Evolutionary conservation across 2,797 vertebrate species (phyloP).

Genomic region (Leuciscus waleckii): DNA sequence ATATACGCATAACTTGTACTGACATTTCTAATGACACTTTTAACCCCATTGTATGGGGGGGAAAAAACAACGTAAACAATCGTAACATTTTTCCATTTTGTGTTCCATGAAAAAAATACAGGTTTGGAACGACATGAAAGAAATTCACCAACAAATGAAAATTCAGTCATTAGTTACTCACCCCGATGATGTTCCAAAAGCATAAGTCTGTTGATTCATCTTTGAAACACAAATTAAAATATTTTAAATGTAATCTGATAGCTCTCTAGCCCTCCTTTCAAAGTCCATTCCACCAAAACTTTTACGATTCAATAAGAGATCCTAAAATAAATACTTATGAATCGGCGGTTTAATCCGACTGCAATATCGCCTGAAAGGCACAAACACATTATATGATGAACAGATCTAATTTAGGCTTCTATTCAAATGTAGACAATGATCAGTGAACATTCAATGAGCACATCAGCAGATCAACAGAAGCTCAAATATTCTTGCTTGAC

Average conservation of each 20-base stretch:
- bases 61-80: too few relatives aligned
- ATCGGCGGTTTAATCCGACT: not conserved
- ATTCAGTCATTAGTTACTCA: not conserved
- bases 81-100: not conserved
- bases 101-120: not conserved
- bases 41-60: too few relatives aligned
- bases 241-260: not conserved
- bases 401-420: not conserved
- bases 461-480: not conserved
- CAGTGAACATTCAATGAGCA: not conserved
- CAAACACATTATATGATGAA: not conserved
- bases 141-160: not conserved
- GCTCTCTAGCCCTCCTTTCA: not conserved
- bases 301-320: not conserved
- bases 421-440: not conserved
- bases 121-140: not conserved
- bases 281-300: not conserved
- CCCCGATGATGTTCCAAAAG: not conserved
- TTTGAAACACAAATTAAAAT: not conserved
- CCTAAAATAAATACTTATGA: not conserved
- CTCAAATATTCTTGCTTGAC: not conserved
- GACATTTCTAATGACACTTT: not conserved
- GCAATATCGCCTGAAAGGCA: not conserved
- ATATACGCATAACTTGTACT: too few relatives aligned
- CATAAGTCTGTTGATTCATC: not conserved